Base-by-base conservation (phyloP, 2,113 vertebrate genomes). In the Eulemur macaco region DNA sequence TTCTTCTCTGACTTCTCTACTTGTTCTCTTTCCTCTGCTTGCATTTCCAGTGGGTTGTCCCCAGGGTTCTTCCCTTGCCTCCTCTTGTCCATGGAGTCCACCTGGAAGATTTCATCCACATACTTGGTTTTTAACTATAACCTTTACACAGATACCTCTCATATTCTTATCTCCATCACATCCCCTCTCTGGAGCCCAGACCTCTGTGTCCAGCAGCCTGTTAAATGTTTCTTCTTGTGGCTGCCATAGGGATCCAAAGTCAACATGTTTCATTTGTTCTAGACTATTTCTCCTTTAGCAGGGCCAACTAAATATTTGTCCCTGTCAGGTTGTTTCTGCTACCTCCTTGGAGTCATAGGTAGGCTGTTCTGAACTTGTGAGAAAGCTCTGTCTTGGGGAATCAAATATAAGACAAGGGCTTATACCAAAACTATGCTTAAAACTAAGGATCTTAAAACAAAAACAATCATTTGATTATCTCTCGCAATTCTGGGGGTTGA, bases 361-460 rank as follows among this genome's bases (percentile, higher is more conserved):
- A 58, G 52, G 18, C 31, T 39, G 7, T 86, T 27, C 14, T 31
- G 42, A 78, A 52, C 14, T 3, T 74, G 12, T 82, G 39, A 69
- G 88, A 83, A 89, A 89, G 17, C 52, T 78, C 29, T 31, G 13
- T 71, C 37, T 81, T 94, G 58, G 52, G 69, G 95, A 95, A 74
- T 76, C 76, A 69, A 73, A 34, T 39, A 29, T 91, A 73, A 83
- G 81, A 45, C 84, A 82, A 77, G 45, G 25, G 10, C 37, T 73
- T 14, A 83, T 45, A 77, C 13, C 5, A 69, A 84, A 83, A 73
- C 68, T 66, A 1, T 14, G 66, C 54, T 69, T 86, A 47, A 39
- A 37, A 45, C 13, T 23, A 10, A 74, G 37, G 81, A 45, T 14
- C 73, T n/a, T 66, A 18, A 82, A 85, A 74, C 47, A 14, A 63